Conservation (phyloP, 2,113 vertebrate genomes). For the Neomonachus schauinslandi region DNA sequence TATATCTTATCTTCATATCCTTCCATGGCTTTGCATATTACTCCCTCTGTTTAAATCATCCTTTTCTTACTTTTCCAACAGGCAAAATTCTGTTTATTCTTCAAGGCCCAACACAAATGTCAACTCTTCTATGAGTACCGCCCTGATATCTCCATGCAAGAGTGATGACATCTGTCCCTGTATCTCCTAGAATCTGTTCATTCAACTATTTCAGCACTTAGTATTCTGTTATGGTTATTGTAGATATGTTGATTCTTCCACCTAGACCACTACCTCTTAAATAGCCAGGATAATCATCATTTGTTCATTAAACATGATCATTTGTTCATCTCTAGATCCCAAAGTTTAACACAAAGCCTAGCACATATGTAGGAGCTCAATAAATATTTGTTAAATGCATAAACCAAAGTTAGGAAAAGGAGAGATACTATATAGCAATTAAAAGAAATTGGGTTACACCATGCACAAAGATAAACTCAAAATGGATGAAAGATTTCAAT, state of each 20-base stretch:
- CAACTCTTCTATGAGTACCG: neutral
- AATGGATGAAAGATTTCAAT: too few relatives aligned
- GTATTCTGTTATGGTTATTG: neutral
- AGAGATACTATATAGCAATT: neutral
- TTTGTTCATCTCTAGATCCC: neutral
- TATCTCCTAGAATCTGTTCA: neutral
- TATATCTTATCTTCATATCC: neutral
- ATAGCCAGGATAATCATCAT: neutral
- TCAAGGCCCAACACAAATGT: constrained; percentile 17
- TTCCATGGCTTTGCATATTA: neutral
- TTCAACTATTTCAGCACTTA: neutral
- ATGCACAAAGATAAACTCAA: too few relatives aligned
- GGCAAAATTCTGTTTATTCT: neutral
- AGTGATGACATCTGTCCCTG: neutral
- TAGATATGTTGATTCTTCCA: neutral
- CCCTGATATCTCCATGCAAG: neutral
- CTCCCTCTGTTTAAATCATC: neutral
- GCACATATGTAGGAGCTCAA: neutral
- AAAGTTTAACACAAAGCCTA: neutral
- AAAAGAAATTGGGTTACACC: neutral
- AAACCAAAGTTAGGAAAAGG: neutral
- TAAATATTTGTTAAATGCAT: neutral
- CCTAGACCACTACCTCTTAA: neutral
- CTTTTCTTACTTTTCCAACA: constrained; percentile 28
- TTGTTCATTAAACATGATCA: neutral